Conservation (phyloP, 2,888 invertebrate species). For the Drosophila picticornis region DNA sequence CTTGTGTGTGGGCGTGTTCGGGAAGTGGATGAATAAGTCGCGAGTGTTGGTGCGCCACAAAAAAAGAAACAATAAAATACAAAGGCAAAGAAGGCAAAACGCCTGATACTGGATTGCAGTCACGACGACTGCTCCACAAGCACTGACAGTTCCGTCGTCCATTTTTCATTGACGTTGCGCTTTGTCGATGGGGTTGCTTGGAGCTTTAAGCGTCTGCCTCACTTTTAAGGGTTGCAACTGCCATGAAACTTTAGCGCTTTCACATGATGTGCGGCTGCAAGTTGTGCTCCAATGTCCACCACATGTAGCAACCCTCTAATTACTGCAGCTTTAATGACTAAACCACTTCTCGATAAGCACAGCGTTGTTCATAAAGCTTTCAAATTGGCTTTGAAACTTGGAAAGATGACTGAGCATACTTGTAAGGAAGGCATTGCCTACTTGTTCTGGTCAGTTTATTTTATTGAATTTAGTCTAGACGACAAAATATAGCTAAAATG, state of each 20-base stretch:
- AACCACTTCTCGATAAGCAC: not conserved
- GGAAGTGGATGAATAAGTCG: slow-evolving; percentile 4
- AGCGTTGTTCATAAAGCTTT: not conserved
- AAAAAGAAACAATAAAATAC: not conserved
- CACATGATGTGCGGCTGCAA: too few relatives aligned
- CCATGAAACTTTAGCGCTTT: not conserved
- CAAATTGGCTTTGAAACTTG: not conserved
- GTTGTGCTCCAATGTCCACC: not conserved
- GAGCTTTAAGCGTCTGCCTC: slow-evolving; percentile 31
- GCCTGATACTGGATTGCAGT: slow-evolving; percentile 8
- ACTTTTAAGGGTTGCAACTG: slow-evolving; percentile 34
- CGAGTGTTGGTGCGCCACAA: slow-evolving; percentile 20
- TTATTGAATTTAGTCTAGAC: not conserved
- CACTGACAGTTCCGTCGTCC: slow-evolving; percentile 43
- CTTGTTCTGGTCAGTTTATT: not conserved
- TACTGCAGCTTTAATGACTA: not conserved
- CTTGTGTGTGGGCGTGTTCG: slow-evolving; percentile 20
- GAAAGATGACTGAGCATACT: not conserved
- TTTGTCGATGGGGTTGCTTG: slow-evolving; percentile 23
- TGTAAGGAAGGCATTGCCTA: not conserved
- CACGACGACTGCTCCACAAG: slow-evolving; percentile 49
- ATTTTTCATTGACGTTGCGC: slow-evolving; percentile 2
- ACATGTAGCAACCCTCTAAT: not conserved
- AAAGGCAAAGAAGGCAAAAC: not conserved
- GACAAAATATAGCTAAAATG: not conserved